phyloP scores from a whole-genome alignment of 2,113 vertebrate genomes.

The Hypomesus transpacificus region DNA sequence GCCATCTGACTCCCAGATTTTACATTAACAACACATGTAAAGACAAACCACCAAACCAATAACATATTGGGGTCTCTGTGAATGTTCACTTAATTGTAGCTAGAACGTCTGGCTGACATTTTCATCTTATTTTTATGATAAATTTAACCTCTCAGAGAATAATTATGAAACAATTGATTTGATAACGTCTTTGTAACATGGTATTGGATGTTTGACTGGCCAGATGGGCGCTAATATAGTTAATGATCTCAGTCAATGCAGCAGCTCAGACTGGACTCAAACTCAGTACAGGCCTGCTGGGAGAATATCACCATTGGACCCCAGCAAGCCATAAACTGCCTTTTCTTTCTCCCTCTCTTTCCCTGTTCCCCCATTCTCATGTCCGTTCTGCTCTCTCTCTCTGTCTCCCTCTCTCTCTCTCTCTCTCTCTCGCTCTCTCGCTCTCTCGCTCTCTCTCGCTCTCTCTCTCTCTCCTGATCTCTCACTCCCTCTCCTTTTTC shows the following conservation, averaged over 20 bases:
- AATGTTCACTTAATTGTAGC: background rate
- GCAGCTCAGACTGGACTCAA: conserved; percentile 74
- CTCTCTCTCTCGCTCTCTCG: conserved; percentile 28
- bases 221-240: conserved; percentile 71
- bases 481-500: conserved; percentile 4
- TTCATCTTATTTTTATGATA: conserved; percentile 69
- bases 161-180: conserved; percentile 73
- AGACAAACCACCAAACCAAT: too few relatives aligned
- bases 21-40: too few relatives aligned
- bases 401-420: conserved; percentile 39
- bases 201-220: conserved; percentile 61
- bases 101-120: conserved; percentile 19
- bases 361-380: conserved; percentile 24
- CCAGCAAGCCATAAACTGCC: conserved; percentile 70
- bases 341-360: conserved; percentile 27
- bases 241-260: conserved; percentile 82
- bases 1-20: too few relatives aligned
- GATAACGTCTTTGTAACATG: conserved; percentile 68
- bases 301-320: conserved; percentile 76
- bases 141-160: conserved; percentile 68
- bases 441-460: conserved; percentile 26
- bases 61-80: too few relatives aligned
- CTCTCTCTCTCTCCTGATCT: conserved; percentile 44
- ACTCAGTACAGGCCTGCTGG: conserved; percentile 77
- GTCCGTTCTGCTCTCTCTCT: too few relatives aligned